Base-by-base conservation (phyloP, 53 echinoderm and acorn worm species). In the Pentamera pediparva region DNA sequence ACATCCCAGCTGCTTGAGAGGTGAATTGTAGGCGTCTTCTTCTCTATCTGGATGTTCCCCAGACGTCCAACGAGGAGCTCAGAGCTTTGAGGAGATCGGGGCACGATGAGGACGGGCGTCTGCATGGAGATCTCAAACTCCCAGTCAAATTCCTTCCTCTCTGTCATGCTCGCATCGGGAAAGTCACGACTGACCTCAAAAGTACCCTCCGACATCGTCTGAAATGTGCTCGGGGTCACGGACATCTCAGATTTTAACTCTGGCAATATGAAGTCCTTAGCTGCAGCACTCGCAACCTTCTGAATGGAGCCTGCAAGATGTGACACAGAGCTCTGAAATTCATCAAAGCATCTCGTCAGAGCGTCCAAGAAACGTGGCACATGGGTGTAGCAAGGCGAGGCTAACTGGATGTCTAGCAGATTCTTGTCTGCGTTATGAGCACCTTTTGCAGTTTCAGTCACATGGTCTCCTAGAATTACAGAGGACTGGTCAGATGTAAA, bases 61-160 rank as follows among this genome's bases (percentile, higher is more conserved):
- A 98, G 82, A 69, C 91, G 98, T 62, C 86, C 96, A 32, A 98
- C 89, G 9, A 98, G 83, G 50, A 98, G 76, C 59, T 98, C 91
- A 0, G 85, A 85, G 64, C 98, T 98, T 13, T 70, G 54, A 27
- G 91, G 80, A 0, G 89, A 80, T 20, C 91, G 69, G 3, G 98
- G 98, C 35, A 98, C 76, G 36, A 90, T 80, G 71, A 89, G 87
- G 41, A 98, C 84, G 11, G 98, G 98, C 5, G 88, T 96, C 27
- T 96, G 87, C 98, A 96, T 91, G 21, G 84, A 37, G 58, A 96
- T 88, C 38, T 83, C 78, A 75, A 96, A 83, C 35, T 81, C 85
- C 47, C 91, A 60, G 12, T 61, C 56, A 1, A 2, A 32, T 49
- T 34, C 39, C 26, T 32, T 43, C 43, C 26, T 34, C 18, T 20